Evolutionary conservation across 2,113 vertebrate species (phyloP), one percentile per base, ranked within the genome.

Genomic region (Fregata magnificens): DNA sequence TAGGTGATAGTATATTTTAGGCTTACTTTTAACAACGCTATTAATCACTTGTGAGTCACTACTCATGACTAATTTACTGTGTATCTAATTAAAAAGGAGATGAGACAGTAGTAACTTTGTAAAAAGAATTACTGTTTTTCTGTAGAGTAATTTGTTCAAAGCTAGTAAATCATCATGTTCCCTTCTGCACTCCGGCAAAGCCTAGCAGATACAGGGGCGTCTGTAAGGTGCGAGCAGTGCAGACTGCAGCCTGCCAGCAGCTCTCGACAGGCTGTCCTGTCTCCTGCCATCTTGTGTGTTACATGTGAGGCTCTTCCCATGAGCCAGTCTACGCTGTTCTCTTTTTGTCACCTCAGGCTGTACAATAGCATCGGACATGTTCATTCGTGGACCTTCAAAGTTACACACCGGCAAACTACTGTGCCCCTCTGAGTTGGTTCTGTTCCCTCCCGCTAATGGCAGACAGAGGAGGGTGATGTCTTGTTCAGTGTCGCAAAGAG

Each of bases 331-430:
- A 2, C 18, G 1, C 10, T 29, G 13, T 18, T 71, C 66, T 36
- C 32, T 47, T 59, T 40, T 4, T 17, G 40, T 56, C 74, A 42
- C 22, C 49, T 40, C 58, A 10, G 65, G 59, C 73, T 61, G 63
- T 55, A 9, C 73, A 5, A 0, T 3, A 36, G 28, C 2, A 11
- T 36, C 63, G 40, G 49, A 16, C 3, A 0, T 8, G n/a, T 45
- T 59, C 42, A 6, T 7, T 19, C 24, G 2, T 0, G 1, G 40
- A 32, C 36, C 59, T 61, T 5, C 28, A 18, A 2, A 58, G 55
- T 61, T 55, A 11, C 7, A 25, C 45, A 6, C 5, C 6, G 36
- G 62, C n/a, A 24, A 8, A 8, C 22, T 18, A 1, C 61, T 19
- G 17, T 12, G 85, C 10, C 47, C 18, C 36, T 18, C 28, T 4